Conservation (phyloP, 2,113 vertebrate species). For the Corythaeola cristata region DNA sequence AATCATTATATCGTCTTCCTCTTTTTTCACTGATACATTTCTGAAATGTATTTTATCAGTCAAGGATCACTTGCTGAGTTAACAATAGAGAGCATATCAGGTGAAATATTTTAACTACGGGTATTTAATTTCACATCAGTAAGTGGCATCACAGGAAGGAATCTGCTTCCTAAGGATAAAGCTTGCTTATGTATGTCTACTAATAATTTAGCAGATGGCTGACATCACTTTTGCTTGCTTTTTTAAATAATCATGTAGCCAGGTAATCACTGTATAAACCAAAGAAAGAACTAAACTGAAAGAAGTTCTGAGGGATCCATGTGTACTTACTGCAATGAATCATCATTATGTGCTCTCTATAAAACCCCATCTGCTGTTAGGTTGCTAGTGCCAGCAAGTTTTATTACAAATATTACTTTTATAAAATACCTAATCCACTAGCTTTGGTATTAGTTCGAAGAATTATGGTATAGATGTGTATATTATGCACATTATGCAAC, state of each 20-base stretch:
- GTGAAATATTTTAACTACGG: not conserved
- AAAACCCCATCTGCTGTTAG: slow-evolving; percentile 14
- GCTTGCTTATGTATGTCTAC: slow-evolving; percentile 33
- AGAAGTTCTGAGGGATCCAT: not conserved
- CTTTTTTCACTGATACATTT: not conserved
- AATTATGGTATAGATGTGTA: slow-evolving; percentile 45
- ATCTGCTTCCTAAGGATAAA: slow-evolving; percentile 14
- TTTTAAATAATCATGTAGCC: slow-evolving; percentile 21
- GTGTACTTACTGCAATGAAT: slow-evolving; percentile 9
- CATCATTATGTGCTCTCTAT: slow-evolving; percentile 16
- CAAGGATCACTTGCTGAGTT: not conserved
- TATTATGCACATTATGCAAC: slow-evolving; percentile 43
- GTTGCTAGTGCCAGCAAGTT: slow-evolving; percentile 37
- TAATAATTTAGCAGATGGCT: slow-evolving; percentile 19
- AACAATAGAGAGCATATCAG: not conserved
- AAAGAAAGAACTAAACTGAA: not conserved
- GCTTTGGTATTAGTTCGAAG: not conserved
- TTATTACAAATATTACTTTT: slow-evolving; percentile 48
- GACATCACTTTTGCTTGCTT: not conserved
- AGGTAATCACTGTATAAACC: slow-evolving; percentile 14
- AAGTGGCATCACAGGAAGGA: slow-evolving; percentile 9
- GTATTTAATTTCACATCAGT: slow-evolving; percentile 31
- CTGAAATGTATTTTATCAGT: not conserved
- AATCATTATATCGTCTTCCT: not conserved
- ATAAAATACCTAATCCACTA: slow-evolving; percentile 24